Evolutionary conservation across 2,113 vertebrate species (phyloP), one percentile per base, ranked within the genome.

Genomic region (Gavialis gangeticus): DNA sequence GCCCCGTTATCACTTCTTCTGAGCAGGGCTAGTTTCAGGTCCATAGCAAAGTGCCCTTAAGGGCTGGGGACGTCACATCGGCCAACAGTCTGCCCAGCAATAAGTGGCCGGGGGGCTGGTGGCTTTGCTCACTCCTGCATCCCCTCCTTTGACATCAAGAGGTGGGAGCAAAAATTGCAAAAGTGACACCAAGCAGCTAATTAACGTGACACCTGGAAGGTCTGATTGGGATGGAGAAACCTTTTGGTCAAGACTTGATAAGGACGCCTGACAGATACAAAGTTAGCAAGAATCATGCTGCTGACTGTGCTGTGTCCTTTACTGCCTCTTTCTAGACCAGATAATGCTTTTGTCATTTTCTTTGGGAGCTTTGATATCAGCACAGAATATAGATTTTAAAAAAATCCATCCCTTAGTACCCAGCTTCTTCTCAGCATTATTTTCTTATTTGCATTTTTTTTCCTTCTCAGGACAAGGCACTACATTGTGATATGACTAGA

Each of bases 261-360:
- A 71, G 89, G 84, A 93, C 79, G 82, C 92, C 91, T 93, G 2
- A 22, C 6, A 11, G 88, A 81, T 76, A 37, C 84, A 90, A 91
- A 92, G 90, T 91, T 95, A 91, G 93, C 93, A 91, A 89, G 89
- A 88, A 79, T 60, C 90, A 56, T 77, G 89, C 92, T 87, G 92
- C 66, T 28, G 94, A 66, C 57, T 75, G 87, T 85, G 67, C 85
- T 62, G 73, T 75, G 84, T 0, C 0, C 1, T 8, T 11, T 73
- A 13, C 83, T 19, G 4, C 4, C 94, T 92, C 73, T 80, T 16
- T 8, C 28, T 67, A 4, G 0, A 86, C 88, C 91, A 69, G 76
- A 75, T 85, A 91, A 85, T 37, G 77, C 79, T 67, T 82, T 11
- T 5, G 64, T 82, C 93, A 24, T 87, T 90, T 78, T 95, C 67